These are phyloP conservation scores for Pachymerium ferrugineum DNA, from an alignment of 2,888 invertebrate genomes.

Conservation along the genomic window DNA sequence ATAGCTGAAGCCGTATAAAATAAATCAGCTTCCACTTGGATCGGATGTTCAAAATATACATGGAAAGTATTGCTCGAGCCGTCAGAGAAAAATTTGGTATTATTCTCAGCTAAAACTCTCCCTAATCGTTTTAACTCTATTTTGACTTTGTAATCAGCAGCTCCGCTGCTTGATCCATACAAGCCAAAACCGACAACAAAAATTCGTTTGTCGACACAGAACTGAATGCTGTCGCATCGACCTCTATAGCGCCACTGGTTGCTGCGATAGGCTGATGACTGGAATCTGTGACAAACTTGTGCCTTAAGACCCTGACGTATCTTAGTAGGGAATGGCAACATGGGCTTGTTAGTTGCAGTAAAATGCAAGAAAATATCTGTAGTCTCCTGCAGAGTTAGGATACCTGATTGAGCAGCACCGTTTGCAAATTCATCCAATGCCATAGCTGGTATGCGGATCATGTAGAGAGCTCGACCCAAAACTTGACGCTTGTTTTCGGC, in stretches of 20 bases:
- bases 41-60: constrained; percentile 70
- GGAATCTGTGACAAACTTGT: constrained; percentile 90
- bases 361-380: constrained; percentile 93
- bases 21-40: constrained; percentile 85
- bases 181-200: constrained; percentile 93
- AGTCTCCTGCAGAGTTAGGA: constrained; percentile 85
- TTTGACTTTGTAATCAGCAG: constrained; percentile 89
- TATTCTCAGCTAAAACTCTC: constrained; percentile 78
- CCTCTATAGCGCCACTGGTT: constrained; percentile 97
- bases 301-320: constrained; percentile 81
- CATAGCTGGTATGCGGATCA: constrained; percentile 92
- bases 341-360: constrained; percentile 81
- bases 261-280: constrained; percentile 91
- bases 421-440: constrained; percentile 89
- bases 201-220: constrained; percentile 89
- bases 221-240: constrained; percentile 93
- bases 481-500: constrained; percentile 60
- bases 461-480: constrained; percentile 64
- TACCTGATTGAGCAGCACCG: constrained; percentile 86
- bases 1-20: constrained; percentile 95
- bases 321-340: constrained; percentile 73
- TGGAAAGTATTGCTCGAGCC: constrained; percentile 95
- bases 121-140: constrained; percentile 89
- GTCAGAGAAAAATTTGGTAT: constrained; percentile 91
- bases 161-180: constrained; percentile 92